Evolutionary conservation across 2,113 vertebrate genomes (phyloP).

Genomic region (Lagenorhynchus albirostris): DNA sequence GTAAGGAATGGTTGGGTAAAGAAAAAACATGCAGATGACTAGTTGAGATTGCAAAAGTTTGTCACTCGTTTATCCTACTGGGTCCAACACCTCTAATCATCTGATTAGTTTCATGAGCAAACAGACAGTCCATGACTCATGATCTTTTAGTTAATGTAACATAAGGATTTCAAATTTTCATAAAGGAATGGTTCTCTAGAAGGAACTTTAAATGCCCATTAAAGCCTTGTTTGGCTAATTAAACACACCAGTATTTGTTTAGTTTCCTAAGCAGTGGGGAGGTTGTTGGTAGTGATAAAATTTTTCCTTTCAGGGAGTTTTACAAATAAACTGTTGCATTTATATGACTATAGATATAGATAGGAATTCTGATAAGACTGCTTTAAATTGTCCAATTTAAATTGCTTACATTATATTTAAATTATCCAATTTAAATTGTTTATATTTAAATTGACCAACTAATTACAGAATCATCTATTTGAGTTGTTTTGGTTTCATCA

Average conservation of each 20-base stretch:
- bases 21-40: slow-evolving; percentile 78
- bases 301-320: not conserved
- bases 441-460: not conserved
- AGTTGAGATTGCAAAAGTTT: slow-evolving; percentile 79
- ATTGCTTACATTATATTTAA: not conserved
- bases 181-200: not conserved
- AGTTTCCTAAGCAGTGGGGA: not conserved
- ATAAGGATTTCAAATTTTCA: slow-evolving; percentile 2
- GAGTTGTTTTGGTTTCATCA: not conserved
- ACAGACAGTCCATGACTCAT: not conserved
- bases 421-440: not conserved
- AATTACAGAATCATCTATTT: not conserved
- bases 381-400: not conserved
- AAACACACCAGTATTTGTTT: not conserved
- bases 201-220: not conserved
- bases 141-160: not conserved
- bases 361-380: not conserved
- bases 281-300: not conserved
- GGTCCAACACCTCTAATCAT: not conserved
- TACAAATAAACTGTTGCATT: not conserved
- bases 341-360: not conserved
- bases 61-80: slow-evolving; percentile 50
- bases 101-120: not conserved
- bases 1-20: slow-evolving; percentile 68
- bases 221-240: not conserved